Base-by-base conservation (phyloP, 2,797 vertebrate genomes). In the Hapalemur alaotrensis region DNA sequence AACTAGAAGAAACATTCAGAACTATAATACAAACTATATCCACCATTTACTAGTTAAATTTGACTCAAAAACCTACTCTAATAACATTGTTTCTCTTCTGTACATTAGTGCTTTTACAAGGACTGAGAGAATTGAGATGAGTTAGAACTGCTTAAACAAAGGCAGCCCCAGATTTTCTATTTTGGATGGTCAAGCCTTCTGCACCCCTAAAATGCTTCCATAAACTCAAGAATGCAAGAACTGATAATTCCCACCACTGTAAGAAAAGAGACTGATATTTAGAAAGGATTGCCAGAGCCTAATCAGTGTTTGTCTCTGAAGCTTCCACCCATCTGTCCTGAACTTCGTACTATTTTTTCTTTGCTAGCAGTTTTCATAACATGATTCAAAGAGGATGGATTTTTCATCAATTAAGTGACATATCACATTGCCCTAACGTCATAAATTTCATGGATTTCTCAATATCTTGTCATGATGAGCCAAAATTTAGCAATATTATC, bases 401-500 rank as follows among this genome's bases (percentile, higher is more conserved):
- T 43, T 96, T 97, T 96, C 93, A 91, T 97, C 95, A 97, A 50
- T 97, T 88, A 97, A 90, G 23, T 92, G 73, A 79, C 38, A 92
- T 52, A 97, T 89, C 13, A 93, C 54, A 89, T 69, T 97, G 79
- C 32, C 52, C 4, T 52, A 97, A 79, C 22, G 41, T 95, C 52
- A 93, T 81, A 97, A 93, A 98, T 96, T 96, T 97, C 79, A 67
- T 87, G 30, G 73, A 94, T 97, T 98, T 97, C 91, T 98, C 92
- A 98, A 84, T 97, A 95, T 89, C 85, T 96, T 98, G 67, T 96
- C 89, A 84, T 43, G 48, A 96, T 94, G 73, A 98, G 97, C 91
- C 67, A 83, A 98, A 98, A 98, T 96, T 98, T 95, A 97, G 78
- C 91, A 97, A 96, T 89, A 97, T 72, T 91, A 97, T 96, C 97